Conservation (phyloP, 2,797 vertebrate species). For the Prionace glauca region DNA sequence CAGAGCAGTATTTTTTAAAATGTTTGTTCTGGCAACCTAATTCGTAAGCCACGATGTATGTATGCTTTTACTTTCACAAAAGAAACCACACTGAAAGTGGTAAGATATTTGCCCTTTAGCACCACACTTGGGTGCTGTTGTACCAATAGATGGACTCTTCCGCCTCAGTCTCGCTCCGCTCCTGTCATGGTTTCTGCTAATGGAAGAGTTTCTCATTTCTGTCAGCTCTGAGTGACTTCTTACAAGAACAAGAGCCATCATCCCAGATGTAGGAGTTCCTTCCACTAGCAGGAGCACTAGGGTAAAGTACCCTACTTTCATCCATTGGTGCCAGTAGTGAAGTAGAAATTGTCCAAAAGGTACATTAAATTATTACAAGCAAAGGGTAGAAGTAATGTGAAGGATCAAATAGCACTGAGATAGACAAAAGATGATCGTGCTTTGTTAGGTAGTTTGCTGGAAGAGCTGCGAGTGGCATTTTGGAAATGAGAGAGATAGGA, state of each 20-base stretch:
- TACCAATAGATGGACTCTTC: background rate
- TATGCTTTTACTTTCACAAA: background rate
- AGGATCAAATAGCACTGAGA: too few relatives aligned
- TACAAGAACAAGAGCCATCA: background rate
- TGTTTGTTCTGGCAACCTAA: too few relatives aligned
- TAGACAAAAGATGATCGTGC: background rate
- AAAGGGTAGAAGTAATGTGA: background rate
- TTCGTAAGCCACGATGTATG: background rate
- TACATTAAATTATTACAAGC: background rate
- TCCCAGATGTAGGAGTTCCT: background rate
- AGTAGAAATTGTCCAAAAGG: background rate
- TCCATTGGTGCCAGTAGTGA: background rate
- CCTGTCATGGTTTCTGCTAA: background rate
- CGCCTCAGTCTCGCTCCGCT: background rate
- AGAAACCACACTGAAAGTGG: background rate
- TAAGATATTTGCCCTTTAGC: background rate
- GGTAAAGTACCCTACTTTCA: background rate
- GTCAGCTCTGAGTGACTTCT: background rate
- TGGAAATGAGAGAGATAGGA: background rate
- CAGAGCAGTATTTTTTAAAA: too few relatives aligned
- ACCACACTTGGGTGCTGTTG: background rate
- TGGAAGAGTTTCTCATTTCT: background rate
- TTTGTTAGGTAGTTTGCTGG: background rate
- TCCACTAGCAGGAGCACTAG: background rate
- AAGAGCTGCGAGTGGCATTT: background rate